Percentiles rank a stretch among this genome's conserved stretches.
Conservation (phyloP, 2,797 vertebrate genomes). For the Pteronotus mesoamericanus region DNA sequence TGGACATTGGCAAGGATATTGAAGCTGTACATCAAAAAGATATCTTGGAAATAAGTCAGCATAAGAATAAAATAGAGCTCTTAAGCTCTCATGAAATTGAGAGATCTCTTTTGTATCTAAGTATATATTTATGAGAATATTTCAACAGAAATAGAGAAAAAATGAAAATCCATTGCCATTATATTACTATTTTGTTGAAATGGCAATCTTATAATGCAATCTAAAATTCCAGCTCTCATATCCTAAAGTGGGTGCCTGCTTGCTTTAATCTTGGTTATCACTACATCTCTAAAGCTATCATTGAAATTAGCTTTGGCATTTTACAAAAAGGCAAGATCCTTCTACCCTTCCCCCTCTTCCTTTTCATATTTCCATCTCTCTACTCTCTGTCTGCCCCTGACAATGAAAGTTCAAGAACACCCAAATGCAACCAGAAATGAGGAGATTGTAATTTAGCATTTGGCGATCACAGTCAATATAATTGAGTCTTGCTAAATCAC, state of each 20-base stretch:
- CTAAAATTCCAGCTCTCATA: constrained; percentile 65
- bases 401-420: not conserved
- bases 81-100: constrained; percentile 41
- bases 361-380: not conserved
- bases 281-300: constrained; percentile 48
- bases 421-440: not conserved
- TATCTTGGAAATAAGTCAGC: constrained; percentile 63
- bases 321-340: constrained; percentile 36
- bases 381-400: not conserved
- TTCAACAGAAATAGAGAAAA: constrained; percentile 71
- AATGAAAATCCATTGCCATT: constrained; percentile 70
- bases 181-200: constrained; percentile 71
- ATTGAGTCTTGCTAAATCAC: not conserved
- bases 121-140: constrained; percentile 74
- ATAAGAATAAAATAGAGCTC: constrained; percentile 61
- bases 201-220: constrained; percentile 72
- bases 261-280: constrained; percentile 66
- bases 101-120: constrained; percentile 71
- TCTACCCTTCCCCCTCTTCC: not conserved
- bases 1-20: constrained; percentile 68
- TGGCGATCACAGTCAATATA: not conserved
- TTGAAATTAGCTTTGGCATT: constrained; percentile 58
- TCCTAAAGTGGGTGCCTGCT: constrained; percentile 60
- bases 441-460: not conserved
- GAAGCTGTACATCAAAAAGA: constrained; percentile 71